Conservation (phyloP, 2,888 invertebrate species). For the Calliphora vomitoria region DNA sequence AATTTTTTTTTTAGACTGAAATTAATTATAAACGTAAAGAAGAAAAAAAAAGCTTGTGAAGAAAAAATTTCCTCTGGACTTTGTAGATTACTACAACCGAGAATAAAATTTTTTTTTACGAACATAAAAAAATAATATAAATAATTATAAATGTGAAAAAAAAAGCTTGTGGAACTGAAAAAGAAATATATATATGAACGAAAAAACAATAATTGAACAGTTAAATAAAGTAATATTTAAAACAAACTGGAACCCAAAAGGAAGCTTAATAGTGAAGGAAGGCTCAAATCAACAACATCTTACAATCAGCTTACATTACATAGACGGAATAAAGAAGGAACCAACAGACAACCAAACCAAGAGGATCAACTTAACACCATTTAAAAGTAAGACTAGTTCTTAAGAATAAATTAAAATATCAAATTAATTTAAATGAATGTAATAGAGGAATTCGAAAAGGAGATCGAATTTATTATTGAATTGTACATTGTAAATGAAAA, state of each 20-base stretch:
- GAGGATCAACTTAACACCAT: slow-evolving; percentile 7
- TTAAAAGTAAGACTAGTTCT: slow-evolving; percentile 10
- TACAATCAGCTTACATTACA: background rate
- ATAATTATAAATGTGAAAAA: too few relatives aligned
- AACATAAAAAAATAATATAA: too few relatives aligned
- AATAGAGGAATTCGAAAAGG: background rate
- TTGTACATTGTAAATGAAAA: background rate
- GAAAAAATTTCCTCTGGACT: too few relatives aligned
- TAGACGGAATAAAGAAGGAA: slow-evolving; percentile 14
- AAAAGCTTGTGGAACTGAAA: background rate
- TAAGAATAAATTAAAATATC: slow-evolving; percentile 3
- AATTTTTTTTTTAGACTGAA: background rate
- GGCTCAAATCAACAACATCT: slow-evolving; percentile 1
- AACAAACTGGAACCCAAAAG: too few relatives aligned
- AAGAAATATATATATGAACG: background rate
- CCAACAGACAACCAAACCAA: slow-evolving; percentile 7
- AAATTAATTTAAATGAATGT: background rate
- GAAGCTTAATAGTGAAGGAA: slow-evolving; percentile 3
- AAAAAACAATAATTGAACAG: background rate
- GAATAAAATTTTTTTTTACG: background rate
- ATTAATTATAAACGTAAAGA: background rate
- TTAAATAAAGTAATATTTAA: too few relatives aligned
- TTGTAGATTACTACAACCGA: too few relatives aligned
- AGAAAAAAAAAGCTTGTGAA: background rate
- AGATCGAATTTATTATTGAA: background rate